Evolutionary conservation across 1,140 invertebrate genomes (phyloP), one percentile per base, ranked within the genome.

Genomic region (Achatina immaculata): DNA sequence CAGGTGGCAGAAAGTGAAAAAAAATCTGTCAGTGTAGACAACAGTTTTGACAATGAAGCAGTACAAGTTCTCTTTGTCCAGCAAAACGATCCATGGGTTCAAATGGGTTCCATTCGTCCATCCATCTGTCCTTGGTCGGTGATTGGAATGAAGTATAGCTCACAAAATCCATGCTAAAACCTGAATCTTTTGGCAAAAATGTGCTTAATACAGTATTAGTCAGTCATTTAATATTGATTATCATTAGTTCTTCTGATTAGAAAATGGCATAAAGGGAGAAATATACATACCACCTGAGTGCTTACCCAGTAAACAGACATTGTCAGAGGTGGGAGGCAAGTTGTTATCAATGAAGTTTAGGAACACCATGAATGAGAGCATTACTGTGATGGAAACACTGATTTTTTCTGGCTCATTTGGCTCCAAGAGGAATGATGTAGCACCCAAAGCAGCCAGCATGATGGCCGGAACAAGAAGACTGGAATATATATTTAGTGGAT

Each of bases 331-430:
- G 11, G 45, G 43, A 1, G 74, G 74, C 24, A 76, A 34, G 51
- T 76, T 51, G 34, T 62, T 58, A 21, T 76, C 74, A 3, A 76
- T 62, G 24, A 76, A 28, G 19, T 14, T 24, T 0, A 76, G 74
- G 14, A 76, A 76, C 11, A 76, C 51, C 11, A 51, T 76, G 74
- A 62, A 62, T 9, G 74, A 76, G 2, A 76, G 51, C 7, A 76
- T 28, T 14, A 76, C 24, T 0, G 74, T 76, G 51, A 76, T 76
- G 21, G 74, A 34, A 7, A 76, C 24, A 1, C 28, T 14, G 9
- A 76, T 34, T 62, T 76, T 76, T 11, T 76, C 74, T 38, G 48
- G 74, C 28, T 76, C 76, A 1, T 51, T 40, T 2, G 76, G 76
- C 16, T 62, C 21, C 62, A 68, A 28, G 38, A 78, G 9, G 43